phyloP scores from a whole-genome alignment of 2,113 vertebrate genomes.

The Mormyrus iriodes region DNA sequence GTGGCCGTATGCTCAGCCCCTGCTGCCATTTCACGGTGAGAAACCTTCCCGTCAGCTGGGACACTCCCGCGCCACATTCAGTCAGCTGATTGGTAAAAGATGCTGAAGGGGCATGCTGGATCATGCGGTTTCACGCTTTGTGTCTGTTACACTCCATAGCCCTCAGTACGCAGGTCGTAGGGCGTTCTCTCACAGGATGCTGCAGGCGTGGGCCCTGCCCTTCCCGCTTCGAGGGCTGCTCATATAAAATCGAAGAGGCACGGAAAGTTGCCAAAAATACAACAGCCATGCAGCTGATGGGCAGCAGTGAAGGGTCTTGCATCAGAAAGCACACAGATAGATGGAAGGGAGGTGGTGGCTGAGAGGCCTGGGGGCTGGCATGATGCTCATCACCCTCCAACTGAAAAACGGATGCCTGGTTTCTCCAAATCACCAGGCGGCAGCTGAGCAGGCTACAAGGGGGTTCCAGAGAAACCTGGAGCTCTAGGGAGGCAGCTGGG shows the following conservation, averaged over 20 bases:
- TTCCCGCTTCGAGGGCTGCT: neutral
- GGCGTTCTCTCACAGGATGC: slow-evolving; percentile 6
- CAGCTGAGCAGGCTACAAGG: neutral
- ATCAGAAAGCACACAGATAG: neutral
- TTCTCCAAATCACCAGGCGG: neutral
- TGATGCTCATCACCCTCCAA: neutral
- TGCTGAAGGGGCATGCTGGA: neutral
- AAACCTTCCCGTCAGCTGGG: neutral
- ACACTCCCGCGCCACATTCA: neutral
- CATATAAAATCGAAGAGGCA: neutral
- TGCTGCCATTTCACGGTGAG: neutral
- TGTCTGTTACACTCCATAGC: neutral
- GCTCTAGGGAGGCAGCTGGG: neutral
- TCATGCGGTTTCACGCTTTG: neutral
- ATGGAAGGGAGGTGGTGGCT: neutral
- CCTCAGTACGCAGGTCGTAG: neutral
- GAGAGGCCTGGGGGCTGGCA: neutral
- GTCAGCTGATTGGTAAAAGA: neutral
- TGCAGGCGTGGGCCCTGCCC: neutral
- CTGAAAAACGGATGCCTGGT: neutral
- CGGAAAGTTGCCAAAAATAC: neutral
- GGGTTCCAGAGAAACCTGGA: too few relatives aligned
- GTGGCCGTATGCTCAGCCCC: neutral
- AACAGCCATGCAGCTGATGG: neutral
- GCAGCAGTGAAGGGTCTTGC: neutral